Conservation (phyloP, 2,888 invertebrate genomes). For the Merodon equestris region DNA sequence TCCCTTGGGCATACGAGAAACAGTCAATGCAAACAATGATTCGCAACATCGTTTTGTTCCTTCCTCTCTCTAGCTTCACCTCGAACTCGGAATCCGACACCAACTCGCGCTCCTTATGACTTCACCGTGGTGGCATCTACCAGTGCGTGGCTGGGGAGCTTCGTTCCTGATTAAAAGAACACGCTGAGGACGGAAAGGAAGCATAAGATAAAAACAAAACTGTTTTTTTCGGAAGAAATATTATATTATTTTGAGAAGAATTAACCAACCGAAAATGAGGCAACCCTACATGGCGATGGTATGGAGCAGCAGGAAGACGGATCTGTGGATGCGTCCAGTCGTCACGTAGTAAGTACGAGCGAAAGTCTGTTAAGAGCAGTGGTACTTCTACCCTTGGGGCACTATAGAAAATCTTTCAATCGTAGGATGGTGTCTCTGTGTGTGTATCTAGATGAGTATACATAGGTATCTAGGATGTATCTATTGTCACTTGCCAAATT, state of each 20-base stretch:
- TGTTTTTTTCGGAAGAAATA: slow-evolving; percentile 38
- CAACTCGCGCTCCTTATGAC: slow-evolving; percentile 25
- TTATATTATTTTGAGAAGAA: slow-evolving; percentile 63
- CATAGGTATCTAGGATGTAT: slow-evolving; percentile 32
- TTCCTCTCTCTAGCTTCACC: slow-evolving; percentile 10
- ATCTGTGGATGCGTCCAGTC: slow-evolving; percentile 36
- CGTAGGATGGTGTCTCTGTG: slow-evolving; percentile 16
- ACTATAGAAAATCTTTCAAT: slow-evolving; percentile 10
- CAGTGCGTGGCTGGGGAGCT: slow-evolving; percentile 11
- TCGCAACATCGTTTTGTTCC: slow-evolving; percentile 60
- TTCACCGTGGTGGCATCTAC: slow-evolving; percentile 17
- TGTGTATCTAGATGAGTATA: not conserved
- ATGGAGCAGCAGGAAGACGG: not conserved
- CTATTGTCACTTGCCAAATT: slow-evolving; percentile 41
- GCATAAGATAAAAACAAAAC: slow-evolving; percentile 26
- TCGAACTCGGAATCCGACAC: slow-evolving; percentile 29
- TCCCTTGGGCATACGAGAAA: slow-evolving; percentile 67
- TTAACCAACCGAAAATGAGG: slow-evolving; percentile 66
- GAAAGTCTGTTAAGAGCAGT: slow-evolving; percentile 19
- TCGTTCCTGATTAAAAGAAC: slow-evolving; percentile 65
- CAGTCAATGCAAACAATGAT: slow-evolving; percentile 68
- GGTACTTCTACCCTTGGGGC: not conserved
- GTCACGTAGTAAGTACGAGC: slow-evolving; percentile 56
- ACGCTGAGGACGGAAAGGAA: slow-evolving; percentile 40
- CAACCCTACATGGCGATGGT: slow-evolving; percentile 1